Evolutionary conservation across 2,113 vertebrate species (phyloP), one percentile per base, ranked within the genome.

Genomic region (Melanocharis versteri): DNA sequence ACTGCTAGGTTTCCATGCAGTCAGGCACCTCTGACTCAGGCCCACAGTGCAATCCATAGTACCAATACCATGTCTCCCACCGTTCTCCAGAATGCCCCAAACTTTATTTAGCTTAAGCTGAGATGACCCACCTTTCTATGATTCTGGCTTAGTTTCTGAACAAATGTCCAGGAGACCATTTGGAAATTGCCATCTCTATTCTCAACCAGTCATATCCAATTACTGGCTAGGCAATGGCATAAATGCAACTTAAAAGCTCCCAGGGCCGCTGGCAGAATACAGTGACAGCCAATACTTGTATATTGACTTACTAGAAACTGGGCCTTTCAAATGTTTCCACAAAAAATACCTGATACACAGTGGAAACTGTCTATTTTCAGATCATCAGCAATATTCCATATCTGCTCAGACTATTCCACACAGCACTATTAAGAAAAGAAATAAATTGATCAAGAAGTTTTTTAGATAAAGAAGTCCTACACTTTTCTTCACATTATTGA

Each of bases 11-110:
- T 61, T 68, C 62, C 62, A 20, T 15, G 33, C 37, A 51, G 48
- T 24, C 44, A 75, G 28, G 26, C 10, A 86, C 28, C 48, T 45
- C 57, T 39, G 18, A 69, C 27, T 53, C 40, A 73, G 30, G 54
- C 15, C 37, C 68, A 40, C 17, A 28, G 47, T 1, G 1, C 9
- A 40, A 28, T 7, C 47, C 2, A 2, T 1, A 39, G 39, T 27
- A 39, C 35, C 4, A 2, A 72, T 13, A 56, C 23, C 33, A 16
- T 2, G 11, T n/a, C 33, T 40, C 5, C 45, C 12, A 10, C n/a
- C 31, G 11, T 1, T 64, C 40, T 72, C 45, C 19, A 75, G 31
- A 88, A 65, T 28, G 94, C 13, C 18, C 13, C 51, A 62, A 48
- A 12, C 24, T 81, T 51, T 8, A 45, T 24, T 60, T 24, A 54